Evolutionary conservation across 2,113 vertebrate genomes (phyloP).

Genomic region (Anolis sagrei): DNA sequence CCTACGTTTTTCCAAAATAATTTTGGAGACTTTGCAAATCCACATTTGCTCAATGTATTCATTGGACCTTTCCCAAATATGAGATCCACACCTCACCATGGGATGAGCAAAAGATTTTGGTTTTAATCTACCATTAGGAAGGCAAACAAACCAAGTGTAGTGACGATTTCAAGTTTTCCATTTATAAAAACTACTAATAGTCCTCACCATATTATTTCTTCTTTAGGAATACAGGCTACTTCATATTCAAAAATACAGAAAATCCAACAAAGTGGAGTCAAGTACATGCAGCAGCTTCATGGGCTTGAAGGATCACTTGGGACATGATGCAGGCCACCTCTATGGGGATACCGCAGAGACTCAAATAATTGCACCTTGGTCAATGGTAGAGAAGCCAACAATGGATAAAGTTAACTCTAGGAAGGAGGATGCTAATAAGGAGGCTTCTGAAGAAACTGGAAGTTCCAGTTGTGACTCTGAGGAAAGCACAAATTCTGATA

Average conservation of each 20-base stretch:
- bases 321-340: conserved; percentile 88
- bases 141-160: conserved; percentile 21
- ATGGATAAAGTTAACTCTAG: conserved; percentile 84
- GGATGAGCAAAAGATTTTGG: no score
- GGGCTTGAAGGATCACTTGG: conserved; percentile 96
- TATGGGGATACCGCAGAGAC: conserved; percentile 86
- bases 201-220: conserved; percentile 66
- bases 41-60: background rate
- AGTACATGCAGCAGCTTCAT: conserved; percentile 91
- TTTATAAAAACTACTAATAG: conserved; percentile 31
- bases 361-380: conserved; percentile 84
- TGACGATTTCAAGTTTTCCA: conserved; percentile 28
- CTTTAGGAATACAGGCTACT: conserved; percentile 81
- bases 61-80: conserved; percentile 9
- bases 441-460: conserved; percentile 71
- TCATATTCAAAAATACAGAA: conserved; percentile 82
- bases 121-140: background rate
- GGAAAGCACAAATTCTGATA: conserved; percentile 82
- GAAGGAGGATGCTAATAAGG: conserved; percentile 80
- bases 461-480: conserved; percentile 80
- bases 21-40: background rate
- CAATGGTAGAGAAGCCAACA: conserved; percentile 77
- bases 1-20: background rate
- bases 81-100: background rate
- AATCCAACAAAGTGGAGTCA: conserved; percentile 83